Evolutionary conservation across 2,113 vertebrate species (phyloP).

Genomic region (Sphyrna mokarran): DNA sequence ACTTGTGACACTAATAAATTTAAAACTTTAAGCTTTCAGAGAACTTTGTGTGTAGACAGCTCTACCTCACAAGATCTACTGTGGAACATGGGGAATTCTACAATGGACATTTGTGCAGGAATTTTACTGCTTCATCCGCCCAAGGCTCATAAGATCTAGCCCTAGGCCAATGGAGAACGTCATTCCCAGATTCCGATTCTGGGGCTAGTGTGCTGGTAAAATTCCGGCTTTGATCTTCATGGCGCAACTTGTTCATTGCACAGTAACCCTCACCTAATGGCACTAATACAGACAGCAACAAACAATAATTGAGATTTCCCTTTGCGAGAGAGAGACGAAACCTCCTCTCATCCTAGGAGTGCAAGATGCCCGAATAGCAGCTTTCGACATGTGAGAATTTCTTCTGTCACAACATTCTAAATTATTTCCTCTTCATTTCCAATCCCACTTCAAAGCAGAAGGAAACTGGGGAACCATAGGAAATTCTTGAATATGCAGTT

Average conservation of each 20-base stretch:
- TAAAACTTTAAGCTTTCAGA: neutral
- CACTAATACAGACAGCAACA: neutral
- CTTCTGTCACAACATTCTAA: neutral
- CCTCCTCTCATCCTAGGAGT: neutral
- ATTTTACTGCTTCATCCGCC: too few species aligned
- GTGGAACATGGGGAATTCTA: neutral
- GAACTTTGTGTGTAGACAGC: neutral
- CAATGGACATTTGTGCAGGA: neutral
- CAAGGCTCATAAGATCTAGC: too few species aligned
- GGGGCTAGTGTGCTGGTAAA: too few species aligned
- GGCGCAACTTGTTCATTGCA: neutral
- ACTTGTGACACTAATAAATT: too few species aligned
- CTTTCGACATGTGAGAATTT: neutral
- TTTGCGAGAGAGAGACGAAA: neutral
- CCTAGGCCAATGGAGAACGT: too few species aligned
- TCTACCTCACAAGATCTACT: neutral
- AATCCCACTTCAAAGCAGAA: neutral
- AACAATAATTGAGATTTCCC: neutral
- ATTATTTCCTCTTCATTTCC: neutral
- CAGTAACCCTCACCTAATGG: neutral
- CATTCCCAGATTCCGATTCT: too few species aligned
- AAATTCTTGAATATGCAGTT: neutral
- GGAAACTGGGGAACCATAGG: neutral
- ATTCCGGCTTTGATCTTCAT: neutral
- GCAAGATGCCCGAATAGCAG: neutral